Conservation (phyloP, 2,888 invertebrate species). For the Blera fallax region DNA sequence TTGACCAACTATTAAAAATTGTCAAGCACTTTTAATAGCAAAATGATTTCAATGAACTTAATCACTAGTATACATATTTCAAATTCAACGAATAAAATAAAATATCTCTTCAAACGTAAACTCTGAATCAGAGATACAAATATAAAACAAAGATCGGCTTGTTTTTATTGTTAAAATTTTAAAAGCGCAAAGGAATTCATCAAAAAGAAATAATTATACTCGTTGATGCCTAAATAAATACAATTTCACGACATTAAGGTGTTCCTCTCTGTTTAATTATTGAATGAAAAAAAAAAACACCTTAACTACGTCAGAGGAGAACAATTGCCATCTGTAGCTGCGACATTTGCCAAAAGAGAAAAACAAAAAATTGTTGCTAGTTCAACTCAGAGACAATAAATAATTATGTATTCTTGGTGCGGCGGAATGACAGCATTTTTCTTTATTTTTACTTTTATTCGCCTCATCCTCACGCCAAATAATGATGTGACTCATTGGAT, state of each 20-base stretch:
- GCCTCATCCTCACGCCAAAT: conserved; percentile 28
- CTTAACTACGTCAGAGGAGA: conserved; percentile 19
- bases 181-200: conserved; percentile 1
- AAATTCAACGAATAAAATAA: not conserved
- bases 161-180: conserved; percentile 1
- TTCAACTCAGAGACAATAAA: conserved; percentile 52
- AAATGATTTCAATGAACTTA: not conserved
- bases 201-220: conserved; percentile 3
- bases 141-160: not conserved
- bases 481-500: conserved; percentile 50
- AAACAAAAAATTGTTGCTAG: conserved; percentile 30
- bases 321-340: conserved; percentile 44
- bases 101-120: not conserved
- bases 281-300: conserved; percentile 9
- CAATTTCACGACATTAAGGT: conserved; percentile 23
- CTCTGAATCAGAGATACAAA: conserved; percentile 1
- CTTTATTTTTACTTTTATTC: conserved; percentile 36
- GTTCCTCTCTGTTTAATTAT: conserved; percentile 3
- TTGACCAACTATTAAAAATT: too few relatives aligned
- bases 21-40: too few relatives aligned
- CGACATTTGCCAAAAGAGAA: conserved; percentile 41
- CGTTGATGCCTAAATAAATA: conserved; percentile 12
- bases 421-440: conserved; percentile 31
- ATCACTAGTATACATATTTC: not conserved
- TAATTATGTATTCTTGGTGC: conserved; percentile 62